A percentile compares a stretch with the other conserved stretches of the same genome.
These are phyloP conservation scores for Cryptus armator DNA, from an alignment of 2,888 invertebrate species.

Conservation along the genomic window DNA sequence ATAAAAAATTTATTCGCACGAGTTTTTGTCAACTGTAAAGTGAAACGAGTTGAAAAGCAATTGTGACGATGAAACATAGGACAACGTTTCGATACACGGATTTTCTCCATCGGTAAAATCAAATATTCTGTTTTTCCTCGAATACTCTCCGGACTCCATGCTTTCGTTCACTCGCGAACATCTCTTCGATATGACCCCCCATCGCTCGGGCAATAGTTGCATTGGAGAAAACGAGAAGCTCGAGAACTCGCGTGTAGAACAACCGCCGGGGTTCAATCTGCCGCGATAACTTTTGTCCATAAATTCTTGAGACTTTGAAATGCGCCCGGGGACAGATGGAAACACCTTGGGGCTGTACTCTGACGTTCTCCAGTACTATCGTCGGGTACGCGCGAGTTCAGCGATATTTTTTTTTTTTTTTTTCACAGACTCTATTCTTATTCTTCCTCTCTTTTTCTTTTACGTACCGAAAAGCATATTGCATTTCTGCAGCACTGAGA, in stretches of 20 bases:
- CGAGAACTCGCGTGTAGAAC: constrained; percentile 19
- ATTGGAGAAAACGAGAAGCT: constrained; percentile 14
- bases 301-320: constrained; percentile 72
- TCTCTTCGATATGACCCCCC: constrained; percentile 40
- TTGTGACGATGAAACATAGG: background rate
- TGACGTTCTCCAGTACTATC: constrained; percentile 43
- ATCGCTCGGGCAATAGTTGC: constrained; percentile 36
- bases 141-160: constrained; percentile 7
- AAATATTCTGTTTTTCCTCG: constrained; percentile 18
- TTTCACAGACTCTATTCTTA: constrained; percentile 17
- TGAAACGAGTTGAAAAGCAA: background rate
- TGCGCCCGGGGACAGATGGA: constrained; percentile 67
- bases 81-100: background rate
- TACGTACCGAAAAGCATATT: constrained; percentile 31
- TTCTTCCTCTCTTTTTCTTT: constrained; percentile 29
- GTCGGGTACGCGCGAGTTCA: constrained; percentile 34
- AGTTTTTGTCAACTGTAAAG: background rate
- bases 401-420: constrained; percentile 34
- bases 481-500: constrained; percentile 1
- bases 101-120: background rate
- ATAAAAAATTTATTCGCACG: background rate
- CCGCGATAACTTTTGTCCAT: constrained; percentile 73
- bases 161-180: constrained; percentile 8
- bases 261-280: constrained; percentile 59
- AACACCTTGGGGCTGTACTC: constrained; percentile 62